A percentile compares a stretch with the other conserved stretches of the same genome.
Conservation (phyloP, 2,888 invertebrate genomes). For the Cephus runcator region DNA sequence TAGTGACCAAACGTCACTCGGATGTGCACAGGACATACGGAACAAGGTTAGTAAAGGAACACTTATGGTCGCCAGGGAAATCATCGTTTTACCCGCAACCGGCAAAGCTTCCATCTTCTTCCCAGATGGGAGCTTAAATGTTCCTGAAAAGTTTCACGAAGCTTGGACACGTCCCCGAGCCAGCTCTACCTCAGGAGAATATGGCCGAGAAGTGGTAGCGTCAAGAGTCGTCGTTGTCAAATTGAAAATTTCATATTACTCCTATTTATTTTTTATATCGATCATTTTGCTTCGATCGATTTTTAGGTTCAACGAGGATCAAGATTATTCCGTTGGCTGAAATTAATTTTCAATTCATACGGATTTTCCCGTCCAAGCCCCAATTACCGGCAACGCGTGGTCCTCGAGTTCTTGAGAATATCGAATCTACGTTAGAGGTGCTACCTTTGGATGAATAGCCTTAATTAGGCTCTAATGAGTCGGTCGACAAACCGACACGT, state of each 20-base stretch:
- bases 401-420: background rate
- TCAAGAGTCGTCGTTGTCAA: background rate
- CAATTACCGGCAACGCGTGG: background rate
- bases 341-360: background rate
- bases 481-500: background rate
- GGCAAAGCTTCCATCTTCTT: conserved; percentile 24
- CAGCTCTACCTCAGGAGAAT: background rate
- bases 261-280: background rate
- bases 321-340: background rate
- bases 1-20: background rate
- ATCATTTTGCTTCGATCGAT: background rate
- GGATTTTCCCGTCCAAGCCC: background rate
- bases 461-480: background rate
- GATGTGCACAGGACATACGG: background rate
- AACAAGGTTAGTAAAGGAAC: conserved; percentile 10
- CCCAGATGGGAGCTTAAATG: conserved; percentile 30
- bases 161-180: background rate
- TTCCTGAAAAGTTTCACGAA: background rate
- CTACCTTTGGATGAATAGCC: background rate
- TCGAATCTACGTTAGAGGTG: background rate
- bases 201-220: background rate
- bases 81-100: conserved; percentile 35
- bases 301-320: background rate
- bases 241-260: background rate
- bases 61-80: conserved; percentile 44